Base-by-base conservation (phyloP, 2,888 invertebrate species). In the Marronus borbonicus region DNA sequence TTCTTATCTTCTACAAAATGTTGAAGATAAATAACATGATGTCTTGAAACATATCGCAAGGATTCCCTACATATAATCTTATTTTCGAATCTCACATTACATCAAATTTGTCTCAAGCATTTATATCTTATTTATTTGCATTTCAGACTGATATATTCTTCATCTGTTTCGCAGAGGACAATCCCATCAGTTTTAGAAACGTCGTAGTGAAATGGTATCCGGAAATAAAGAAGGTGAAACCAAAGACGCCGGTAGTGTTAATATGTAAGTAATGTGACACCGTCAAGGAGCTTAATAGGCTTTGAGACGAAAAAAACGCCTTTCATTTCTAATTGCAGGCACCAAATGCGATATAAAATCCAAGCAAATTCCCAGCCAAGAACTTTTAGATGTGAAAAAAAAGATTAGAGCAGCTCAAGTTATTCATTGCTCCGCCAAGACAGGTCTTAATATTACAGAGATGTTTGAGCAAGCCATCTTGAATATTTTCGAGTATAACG, bases 391-490 rank as follows among this genome's bases (percentile, higher is more conserved):
- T 28, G 77, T 82, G 17, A 81, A 82, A 70, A 83, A 80, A 65
- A 82, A 83, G 80, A 81, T 82, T 65, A 80, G 80, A 20, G 83
- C 84, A n/a, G 66, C 80, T 55, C 79, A 76, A 65, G 82, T 83
- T 52, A 75, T 82, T 3, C 83, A 82, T 77, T 85, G 84, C 78
- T 85, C 85, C 2, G 82, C 84, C 17, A 82, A 81, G 66, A 82
- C 78, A 8, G 79, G 79, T 1, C 58, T 70, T 36, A 83, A 83
- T 50, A 78, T 84, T 7, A 80, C 81, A 24, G 79, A 82, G 28
- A 82, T 84, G 60, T 78, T 84, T 77, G 79, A 81, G 31, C 79
- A 79, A 70, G 79, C 80, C n/a, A 68, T 78, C 28, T 17, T 65
- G 65, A 66, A 76, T 20, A 60, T 74, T 52, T 74, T 49, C 64